phyloP scores from a whole-genome alignment of 2,888 invertebrate genomes.

The Hyppa rectilinea region DNA sequence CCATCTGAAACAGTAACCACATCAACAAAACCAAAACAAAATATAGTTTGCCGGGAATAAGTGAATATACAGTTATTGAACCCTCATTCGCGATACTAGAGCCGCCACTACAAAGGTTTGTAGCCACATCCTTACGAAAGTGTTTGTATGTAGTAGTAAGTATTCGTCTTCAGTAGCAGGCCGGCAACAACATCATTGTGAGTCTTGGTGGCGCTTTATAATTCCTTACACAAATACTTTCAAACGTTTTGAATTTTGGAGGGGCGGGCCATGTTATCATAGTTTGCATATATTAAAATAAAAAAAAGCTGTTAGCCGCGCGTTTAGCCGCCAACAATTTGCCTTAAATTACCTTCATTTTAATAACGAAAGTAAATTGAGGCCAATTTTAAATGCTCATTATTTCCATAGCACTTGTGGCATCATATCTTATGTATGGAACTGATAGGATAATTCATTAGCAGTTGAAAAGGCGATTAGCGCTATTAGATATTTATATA shows the following conservation, averaged over 20 bases:
- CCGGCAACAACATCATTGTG: no score
- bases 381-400: no score
- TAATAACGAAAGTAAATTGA: not conserved
- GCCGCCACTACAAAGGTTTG: no score
- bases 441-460: not conserved
- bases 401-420: not conserved
- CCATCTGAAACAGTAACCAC: slow-evolving; percentile 79
- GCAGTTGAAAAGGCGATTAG: not conserved
- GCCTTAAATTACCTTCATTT: not conserved
- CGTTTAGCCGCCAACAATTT: no score
- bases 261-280: no score
- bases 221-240: no score
- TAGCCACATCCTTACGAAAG: no score
- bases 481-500: not conserved
- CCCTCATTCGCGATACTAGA: not conserved
- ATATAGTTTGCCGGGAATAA: slow-evolving; percentile 30
- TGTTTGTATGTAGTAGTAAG: no score
- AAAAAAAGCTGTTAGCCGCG: not conserved
- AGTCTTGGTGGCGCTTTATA: no score
- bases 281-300: not conserved
- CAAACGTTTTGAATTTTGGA: no score
- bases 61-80: slow-evolving; percentile 2
- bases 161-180: no score
- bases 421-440: not conserved
- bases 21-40: slow-evolving; percentile 60